Base-by-base conservation (phyloP, 2,888 invertebrate species). In the Sesia apiformis region DNA sequence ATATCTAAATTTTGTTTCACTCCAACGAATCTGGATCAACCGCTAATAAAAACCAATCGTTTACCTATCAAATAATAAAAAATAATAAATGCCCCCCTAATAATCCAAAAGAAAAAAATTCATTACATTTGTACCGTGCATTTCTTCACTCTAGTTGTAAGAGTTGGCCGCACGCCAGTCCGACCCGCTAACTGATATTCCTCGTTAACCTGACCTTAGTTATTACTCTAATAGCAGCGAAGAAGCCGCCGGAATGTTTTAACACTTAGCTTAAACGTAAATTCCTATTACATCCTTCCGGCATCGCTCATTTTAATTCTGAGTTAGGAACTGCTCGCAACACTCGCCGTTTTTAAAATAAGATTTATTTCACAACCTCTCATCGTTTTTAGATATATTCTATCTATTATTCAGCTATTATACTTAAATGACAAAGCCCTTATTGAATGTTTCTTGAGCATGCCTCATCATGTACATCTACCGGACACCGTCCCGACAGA, bases 101-200 rank as follows among this genome's bases (percentile, higher is more conserved):
- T n/a, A 46, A 23, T 23, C 46, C 46, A 4, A 46, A 5, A 23
- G 46, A 23, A 23, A 46, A 72, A 69, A 64, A 74, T 75, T 76
- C 74, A 76, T 75, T 76, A 23, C 23, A 74, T 75, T 74, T 72
- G 60, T 67, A 71, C 71, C 66, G 69, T 64, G 66, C 66, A 66
- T 65, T 69, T 66, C 63, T 66, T 66, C 62, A 66, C 63, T 56
- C 53, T 57, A 59, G 62, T 55, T 58, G 55, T 53, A 46, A 52
- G 40, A 54, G 55, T 62, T 76, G 75, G 76, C 75, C 40, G 42
- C 5, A 39, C 40, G 69, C 75, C 75, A 74, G 61, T 43, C 55
- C 56, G 60, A 55, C 46, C 8, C 23, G 8, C 46, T 46, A 46
- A 57, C 64, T 60, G 63, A 60, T 66, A 63, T 60, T 58, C 46